phyloP scores from a whole-genome alignment of 2,888 invertebrate genomes.

The Patella ulyssiponensis region DNA sequence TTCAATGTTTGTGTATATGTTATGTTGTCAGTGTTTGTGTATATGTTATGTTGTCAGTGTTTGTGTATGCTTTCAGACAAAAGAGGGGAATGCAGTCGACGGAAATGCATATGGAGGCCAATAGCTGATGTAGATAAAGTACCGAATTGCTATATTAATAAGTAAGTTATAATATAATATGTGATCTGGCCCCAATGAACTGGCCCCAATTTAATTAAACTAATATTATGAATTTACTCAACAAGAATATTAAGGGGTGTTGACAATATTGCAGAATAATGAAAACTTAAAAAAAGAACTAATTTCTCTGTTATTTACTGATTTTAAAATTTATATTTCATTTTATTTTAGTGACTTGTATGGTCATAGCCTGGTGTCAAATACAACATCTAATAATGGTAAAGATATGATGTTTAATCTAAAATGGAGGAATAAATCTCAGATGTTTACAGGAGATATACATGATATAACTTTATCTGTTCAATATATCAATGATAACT shows the following conservation, averaged over 20 bases:
- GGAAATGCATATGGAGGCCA: constrained; percentile 43
- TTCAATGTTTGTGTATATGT: too few species aligned
- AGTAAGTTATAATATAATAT: constrained; percentile 23
- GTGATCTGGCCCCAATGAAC: too few species aligned
- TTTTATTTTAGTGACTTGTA: not conserved
- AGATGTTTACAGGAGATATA: constrained; percentile 38
- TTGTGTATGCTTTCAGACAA: not conserved
- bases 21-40: not conserved
- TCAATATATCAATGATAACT: constrained; percentile 10
- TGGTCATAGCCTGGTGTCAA: constrained; percentile 12
- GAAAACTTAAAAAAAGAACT: too few species aligned
- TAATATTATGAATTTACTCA: too few species aligned
- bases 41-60: not conserved
- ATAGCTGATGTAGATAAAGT: constrained; percentile 26
- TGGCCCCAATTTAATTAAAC: too few species aligned
- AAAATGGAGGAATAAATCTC: constrained; percentile 24
- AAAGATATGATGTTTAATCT: constrained; percentile 13
- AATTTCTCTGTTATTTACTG: too few species aligned
- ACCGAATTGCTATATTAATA: constrained; percentile 47
- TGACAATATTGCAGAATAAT: too few species aligned
- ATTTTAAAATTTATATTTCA: not conserved
- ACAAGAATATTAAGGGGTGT: too few species aligned
- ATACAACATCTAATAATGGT: constrained; percentile 13
- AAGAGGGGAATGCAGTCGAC: constrained; percentile 31
- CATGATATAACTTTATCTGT: constrained; percentile 24